phyloP scores from a whole-genome alignment of 2,797 vertebrate genomes.

The Heterohyrax brucei region DNA sequence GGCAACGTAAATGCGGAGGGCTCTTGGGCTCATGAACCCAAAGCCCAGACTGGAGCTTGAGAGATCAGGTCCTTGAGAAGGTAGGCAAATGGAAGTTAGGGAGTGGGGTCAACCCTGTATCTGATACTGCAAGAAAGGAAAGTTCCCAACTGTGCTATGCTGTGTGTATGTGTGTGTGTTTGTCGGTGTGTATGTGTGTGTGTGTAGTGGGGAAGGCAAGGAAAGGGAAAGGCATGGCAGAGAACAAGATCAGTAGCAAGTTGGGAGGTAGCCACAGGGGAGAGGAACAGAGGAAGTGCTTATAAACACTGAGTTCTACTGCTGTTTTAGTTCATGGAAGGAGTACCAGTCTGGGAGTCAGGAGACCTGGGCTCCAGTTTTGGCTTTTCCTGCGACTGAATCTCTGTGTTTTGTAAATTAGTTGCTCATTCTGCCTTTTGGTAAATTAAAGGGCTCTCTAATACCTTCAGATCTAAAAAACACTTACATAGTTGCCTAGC shows the following conservation, averaged over 20 bases:
- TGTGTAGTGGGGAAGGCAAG: neutral
- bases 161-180: neutral
- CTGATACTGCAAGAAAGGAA: constrained; percentile 61
- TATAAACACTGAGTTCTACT: neutral
- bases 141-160: neutral
- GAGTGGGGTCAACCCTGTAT: neutral
- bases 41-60: neutral
- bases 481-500: constrained; percentile 34
- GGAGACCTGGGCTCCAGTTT: neutral
- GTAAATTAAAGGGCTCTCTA: neutral
- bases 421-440: constrained; percentile 54
- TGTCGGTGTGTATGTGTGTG: neutral
- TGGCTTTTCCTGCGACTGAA: neutral
- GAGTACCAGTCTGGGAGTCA: neutral
- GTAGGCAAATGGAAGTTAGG: neutral
- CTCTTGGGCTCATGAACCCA: neutral
- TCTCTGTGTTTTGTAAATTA: constrained; percentile 31
- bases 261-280: neutral
- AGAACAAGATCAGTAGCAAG: neutral
- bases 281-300: constrained; percentile 18
- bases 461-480: constrained; percentile 38
- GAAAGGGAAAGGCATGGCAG: neutral
- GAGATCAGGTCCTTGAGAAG: neutral
- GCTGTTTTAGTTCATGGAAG: neutral
- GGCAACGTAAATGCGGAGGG: constrained; percentile 39